These are phyloP conservation scores for Nixonia krombeini DNA, from an alignment of 1,140 invertebrate genomes.

Conservation along the genomic window DNA sequence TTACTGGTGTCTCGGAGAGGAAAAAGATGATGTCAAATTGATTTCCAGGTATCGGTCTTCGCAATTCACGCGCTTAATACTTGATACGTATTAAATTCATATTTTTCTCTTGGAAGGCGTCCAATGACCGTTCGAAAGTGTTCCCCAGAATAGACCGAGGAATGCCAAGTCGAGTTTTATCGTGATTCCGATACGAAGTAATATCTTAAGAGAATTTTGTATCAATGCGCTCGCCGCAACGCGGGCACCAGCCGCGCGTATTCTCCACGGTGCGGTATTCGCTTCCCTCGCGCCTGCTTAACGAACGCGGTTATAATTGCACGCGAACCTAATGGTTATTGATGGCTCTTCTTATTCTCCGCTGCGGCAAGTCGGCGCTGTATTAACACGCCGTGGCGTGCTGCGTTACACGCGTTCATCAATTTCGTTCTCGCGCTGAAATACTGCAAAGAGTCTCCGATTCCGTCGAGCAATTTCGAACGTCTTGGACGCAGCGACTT, in stretches of 20 bases:
- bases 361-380: conserved; percentile 16
- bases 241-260: conserved; percentile 17
- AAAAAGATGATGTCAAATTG: no score
- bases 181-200: conserved; percentile 10
- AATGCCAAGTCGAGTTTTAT: neutral
- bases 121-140: no score
- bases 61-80: no score
- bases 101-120: no score
- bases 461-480: no score
- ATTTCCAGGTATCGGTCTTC: no score
- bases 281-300: conserved; percentile 38
- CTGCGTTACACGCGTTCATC: conserved; percentile 50
- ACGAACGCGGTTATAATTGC: conserved; percentile 67
- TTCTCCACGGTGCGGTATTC: conserved; percentile 18
- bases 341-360: conserved; percentile 56
- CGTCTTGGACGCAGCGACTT: no score
- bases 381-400: conserved; percentile 32
- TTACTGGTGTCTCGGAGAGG: no score
- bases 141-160: neutral
- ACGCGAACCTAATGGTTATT: conserved; percentile 66
- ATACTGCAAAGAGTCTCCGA: no score
- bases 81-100: no score
- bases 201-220: neutral
- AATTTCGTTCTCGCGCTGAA: no score
- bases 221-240: conserved; percentile 25